These are phyloP conservation scores for Conus ventricosus DNA, from an alignment of 1,140 invertebrate species.

Conservation along the genomic window DNA sequence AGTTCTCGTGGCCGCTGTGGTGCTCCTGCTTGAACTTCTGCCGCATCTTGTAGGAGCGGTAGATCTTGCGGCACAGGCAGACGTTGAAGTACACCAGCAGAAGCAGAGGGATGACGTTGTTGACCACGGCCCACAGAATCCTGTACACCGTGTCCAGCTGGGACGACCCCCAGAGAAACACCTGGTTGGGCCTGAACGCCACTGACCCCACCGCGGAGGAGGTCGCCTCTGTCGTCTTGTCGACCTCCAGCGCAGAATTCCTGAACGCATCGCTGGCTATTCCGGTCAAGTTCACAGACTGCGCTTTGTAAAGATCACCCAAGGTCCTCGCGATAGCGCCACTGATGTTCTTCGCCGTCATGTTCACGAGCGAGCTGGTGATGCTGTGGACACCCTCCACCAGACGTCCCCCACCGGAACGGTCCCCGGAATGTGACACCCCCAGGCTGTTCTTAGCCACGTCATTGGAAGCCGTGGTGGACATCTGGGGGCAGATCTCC, in stretches of 20 bases:
- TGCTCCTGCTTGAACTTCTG: slow-evolving; percentile 61
- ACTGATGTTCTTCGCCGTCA: background rate
- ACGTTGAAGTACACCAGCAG: slow-evolving; percentile 70
- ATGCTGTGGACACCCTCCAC: background rate
- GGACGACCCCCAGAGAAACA: slow-evolving; percentile 26
- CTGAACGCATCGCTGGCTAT: slow-evolving; percentile 48
- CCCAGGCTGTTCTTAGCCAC: background rate
- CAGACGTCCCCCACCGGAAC: background rate
- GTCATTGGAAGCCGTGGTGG: background rate
- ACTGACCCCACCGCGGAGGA: slow-evolving; percentile 7
- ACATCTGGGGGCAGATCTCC: slow-evolving; percentile 38
- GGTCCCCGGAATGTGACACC: background rate
- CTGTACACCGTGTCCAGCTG: slow-evolving; percentile 65
- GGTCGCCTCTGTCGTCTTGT: background rate
- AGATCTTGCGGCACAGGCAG: slow-evolving; percentile 67
- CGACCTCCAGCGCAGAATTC: slow-evolving; percentile 45
- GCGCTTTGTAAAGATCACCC: slow-evolving; percentile 47
- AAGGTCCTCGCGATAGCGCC: slow-evolving; percentile 14
- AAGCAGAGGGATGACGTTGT: slow-evolving; percentile 70
- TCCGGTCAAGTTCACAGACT: background rate
- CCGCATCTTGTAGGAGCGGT: slow-evolving; percentile 67
- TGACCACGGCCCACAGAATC: slow-evolving; percentile 68
- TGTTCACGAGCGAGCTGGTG: background rate
- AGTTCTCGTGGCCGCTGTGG: slow-evolving; percentile 44
- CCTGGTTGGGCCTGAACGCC: slow-evolving; percentile 16